A percentile compares a stretch with the other conserved stretches of the same genome.
These are phyloP conservation scores for Psittacula echo DNA, from an alignment of 2,797 vertebrate genomes.

Conservation along the genomic window DNA sequence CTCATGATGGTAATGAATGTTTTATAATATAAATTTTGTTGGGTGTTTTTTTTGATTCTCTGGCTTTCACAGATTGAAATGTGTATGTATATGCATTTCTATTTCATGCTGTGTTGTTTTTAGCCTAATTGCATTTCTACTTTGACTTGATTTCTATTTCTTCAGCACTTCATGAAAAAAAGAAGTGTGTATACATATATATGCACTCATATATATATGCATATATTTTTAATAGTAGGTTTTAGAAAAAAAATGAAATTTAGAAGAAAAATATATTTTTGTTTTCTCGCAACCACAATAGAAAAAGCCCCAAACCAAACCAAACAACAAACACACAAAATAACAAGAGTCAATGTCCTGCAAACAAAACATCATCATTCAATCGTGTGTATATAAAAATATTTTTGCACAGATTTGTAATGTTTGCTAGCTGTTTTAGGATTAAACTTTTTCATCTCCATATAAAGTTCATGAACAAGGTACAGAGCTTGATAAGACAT, in stretches of 20 bases:
- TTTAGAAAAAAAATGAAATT: neutral
- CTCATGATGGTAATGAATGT: slow-evolving; percentile 11
- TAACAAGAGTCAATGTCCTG: neutral
- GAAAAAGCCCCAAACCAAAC: neutral
- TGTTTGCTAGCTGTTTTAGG: neutral
- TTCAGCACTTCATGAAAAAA: neutral
- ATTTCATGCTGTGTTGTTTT: slow-evolving; percentile 7
- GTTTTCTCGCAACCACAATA: neutral
- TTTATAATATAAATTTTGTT: slow-evolving; percentile 19
- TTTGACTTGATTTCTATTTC: neutral
- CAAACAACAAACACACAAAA: accelerated
- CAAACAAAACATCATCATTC: neutral
- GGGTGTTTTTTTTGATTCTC: neutral
- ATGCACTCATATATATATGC: too few relatives aligned
- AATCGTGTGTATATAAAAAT: neutral
- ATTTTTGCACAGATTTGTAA: neutral
- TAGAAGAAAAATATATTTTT: neutral
- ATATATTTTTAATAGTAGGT: neutral
- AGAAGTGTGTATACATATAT: too few relatives aligned
- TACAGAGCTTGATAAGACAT: neutral
- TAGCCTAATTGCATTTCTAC: neutral
- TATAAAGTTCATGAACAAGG: neutral
- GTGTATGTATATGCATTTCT: neutral
- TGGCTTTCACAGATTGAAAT: slow-evolving; percentile 30
- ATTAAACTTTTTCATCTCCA: neutral